Evolutionary conservation across 2,797 vertebrate genomes (phyloP).

Genomic region (Lagothrix lagotricha): DNA sequence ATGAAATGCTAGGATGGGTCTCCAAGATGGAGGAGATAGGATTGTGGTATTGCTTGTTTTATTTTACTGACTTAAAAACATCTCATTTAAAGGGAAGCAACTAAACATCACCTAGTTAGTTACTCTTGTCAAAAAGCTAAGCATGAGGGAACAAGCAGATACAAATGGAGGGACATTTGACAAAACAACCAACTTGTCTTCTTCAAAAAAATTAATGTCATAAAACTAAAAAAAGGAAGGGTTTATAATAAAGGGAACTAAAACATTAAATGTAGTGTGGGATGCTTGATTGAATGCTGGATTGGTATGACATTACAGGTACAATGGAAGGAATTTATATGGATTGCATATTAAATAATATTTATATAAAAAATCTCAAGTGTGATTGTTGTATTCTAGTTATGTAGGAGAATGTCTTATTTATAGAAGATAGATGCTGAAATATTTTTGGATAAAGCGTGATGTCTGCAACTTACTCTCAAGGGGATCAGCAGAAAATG

Average conservation of each 20-base stretch:
- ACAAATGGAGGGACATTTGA: not conserved
- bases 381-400: not conserved
- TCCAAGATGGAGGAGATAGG: not conserved
- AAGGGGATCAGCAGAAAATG: not conserved
- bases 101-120: not conserved
- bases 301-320: not conserved
- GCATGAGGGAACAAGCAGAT: not conserved
- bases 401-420: not conserved
- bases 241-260: not conserved
- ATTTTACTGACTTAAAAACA: not conserved
- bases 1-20: not conserved
- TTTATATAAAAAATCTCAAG: not conserved
- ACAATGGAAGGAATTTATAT: not conserved
- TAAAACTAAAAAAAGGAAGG: not conserved
- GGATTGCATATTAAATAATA: not conserved
- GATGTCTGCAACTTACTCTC: not conserved
- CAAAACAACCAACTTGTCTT: not conserved
- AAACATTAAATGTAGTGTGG: not conserved
- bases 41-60: not conserved
- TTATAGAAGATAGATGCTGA: not conserved
- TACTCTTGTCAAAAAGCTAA: not conserved
- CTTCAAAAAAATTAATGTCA: not conserved
- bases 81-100: not conserved
- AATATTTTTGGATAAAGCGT: not conserved
- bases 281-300: not conserved